A percentile compares a stretch with the other conserved stretches of the same genome.
Conservation (phyloP, 2,797 vertebrate species). For the Odontamblyopus lacepedii region DNA sequence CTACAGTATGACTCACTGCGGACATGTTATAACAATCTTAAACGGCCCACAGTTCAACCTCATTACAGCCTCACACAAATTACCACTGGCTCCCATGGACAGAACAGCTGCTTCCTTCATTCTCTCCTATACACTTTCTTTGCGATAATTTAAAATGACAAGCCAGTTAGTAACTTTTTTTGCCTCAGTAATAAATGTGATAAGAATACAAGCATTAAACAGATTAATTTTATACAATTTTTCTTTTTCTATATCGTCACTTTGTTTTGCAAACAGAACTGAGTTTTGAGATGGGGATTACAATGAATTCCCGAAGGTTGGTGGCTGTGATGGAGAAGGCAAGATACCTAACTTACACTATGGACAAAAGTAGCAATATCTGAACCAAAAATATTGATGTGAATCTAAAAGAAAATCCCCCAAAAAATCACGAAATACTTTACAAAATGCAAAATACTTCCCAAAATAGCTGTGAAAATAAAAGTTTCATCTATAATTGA, state of each 20-base stretch:
- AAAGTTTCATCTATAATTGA: no score
- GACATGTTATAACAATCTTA: conserved; percentile 60
- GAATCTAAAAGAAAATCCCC: no score
- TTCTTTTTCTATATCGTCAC: conserved; percentile 17
- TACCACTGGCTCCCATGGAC: conserved; percentile 58
- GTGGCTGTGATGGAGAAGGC: no score
- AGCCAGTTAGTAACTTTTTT: conserved; percentile 51
- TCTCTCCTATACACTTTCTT: conserved; percentile 43
- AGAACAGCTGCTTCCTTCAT: conserved; percentile 44
- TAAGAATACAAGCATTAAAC: conserved; percentile 48
- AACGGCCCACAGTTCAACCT: conserved; percentile 55
- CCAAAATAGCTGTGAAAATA: no score
- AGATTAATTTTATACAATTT: conserved; percentile 34
- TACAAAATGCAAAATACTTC: no score
- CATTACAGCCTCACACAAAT: conserved; percentile 50
- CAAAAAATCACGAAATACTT: no score
- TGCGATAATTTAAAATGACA: conserved; percentile 50
- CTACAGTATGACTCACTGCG: conserved; percentile 60
- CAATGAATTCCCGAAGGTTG: no score
- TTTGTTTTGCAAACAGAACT: not conserved
- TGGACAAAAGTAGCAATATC: no score
- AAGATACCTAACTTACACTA: no score
- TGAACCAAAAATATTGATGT: no score
- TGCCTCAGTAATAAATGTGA: conserved; percentile 50
- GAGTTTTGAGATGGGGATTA: no score